Percentiles rank a stretch among this genome's conserved stretches.
phyloP scores from a whole-genome alignment of 92 coral and sea anemone genomes.

The Actinostola sp. region DNA sequence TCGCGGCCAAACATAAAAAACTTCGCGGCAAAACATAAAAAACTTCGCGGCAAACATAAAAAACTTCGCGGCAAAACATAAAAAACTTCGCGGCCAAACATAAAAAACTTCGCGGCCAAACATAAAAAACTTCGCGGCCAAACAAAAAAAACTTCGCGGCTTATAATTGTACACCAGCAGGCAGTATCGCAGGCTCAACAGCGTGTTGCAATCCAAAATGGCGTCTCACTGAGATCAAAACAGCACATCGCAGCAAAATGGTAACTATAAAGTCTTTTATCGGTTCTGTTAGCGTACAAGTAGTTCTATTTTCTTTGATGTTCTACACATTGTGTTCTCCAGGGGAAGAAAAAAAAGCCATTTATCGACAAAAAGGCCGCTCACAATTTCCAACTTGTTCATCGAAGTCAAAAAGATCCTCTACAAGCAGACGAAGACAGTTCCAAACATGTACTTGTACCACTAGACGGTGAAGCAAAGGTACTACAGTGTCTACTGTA shows the following conservation, averaged over 20 bases:
- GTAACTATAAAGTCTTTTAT: neutral
- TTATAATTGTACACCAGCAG: neutral
- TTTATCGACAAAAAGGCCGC: constrained; percentile 94
- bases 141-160: too few species aligned
- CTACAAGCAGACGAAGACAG: constrained; percentile 93
- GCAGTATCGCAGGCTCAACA: constrained; percentile 21
- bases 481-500: neutral
- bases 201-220: constrained; percentile 31
- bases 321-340: neutral
- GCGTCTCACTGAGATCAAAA: constrained; percentile 18
- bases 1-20: too few species aligned
- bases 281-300: neutral
- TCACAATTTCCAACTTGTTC: constrained; percentile 90
- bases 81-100: too few species aligned
- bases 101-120: too few species aligned
- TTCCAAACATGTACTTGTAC: constrained; percentile 81
- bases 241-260: constrained; percentile 4
- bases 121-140: too few species aligned
- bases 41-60: too few species aligned
- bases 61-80: too few species aligned
- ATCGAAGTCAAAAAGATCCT: constrained; percentile 96
- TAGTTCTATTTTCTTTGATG: neutral
- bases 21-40: too few species aligned
- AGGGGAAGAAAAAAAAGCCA: constrained; percentile 93
- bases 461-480: constrained; percentile 58